phyloP scores from a whole-genome alignment of 2,113 vertebrate species.

The Pygoscelis adeliae region DNA sequence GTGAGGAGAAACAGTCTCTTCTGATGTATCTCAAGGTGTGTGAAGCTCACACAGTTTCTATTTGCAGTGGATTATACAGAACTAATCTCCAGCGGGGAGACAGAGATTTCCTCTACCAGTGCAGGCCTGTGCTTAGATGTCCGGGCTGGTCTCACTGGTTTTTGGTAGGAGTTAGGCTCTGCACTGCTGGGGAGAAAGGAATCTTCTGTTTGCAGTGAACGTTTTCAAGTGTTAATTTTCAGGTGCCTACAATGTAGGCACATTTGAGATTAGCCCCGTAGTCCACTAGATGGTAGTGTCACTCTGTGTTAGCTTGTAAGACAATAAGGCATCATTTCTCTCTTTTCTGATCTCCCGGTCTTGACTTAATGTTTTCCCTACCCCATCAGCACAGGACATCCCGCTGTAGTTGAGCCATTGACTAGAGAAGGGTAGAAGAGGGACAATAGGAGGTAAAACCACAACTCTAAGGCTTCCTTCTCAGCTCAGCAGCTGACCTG shows the following conservation, averaged over 20 bases:
- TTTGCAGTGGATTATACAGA: background rate
- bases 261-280: background rate
- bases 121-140: background rate
- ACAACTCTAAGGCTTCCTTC: background rate
- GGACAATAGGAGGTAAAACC: background rate
- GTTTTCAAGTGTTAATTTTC: background rate
- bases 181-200: background rate
- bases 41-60: background rate
- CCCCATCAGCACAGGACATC: background rate
- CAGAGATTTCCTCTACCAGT: background rate
- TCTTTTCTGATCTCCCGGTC: background rate
- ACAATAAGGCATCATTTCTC: background rate
- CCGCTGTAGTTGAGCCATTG: background rate
- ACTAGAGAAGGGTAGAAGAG: background rate
- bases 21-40: background rate
- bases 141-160: background rate
- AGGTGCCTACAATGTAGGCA: too few relatives aligned
- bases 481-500: background rate
- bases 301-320: background rate
- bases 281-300: conserved; percentile 66
- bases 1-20: conserved; percentile 59
- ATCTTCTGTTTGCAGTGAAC: background rate
- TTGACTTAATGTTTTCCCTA: background rate
- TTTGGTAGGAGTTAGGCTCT: background rate
- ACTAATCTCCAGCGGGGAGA: background rate